These are phyloP conservation scores for Dermatophagoides farinae DNA, from an alignment of 1,140 invertebrate species.

Conservation along the genomic window DNA sequence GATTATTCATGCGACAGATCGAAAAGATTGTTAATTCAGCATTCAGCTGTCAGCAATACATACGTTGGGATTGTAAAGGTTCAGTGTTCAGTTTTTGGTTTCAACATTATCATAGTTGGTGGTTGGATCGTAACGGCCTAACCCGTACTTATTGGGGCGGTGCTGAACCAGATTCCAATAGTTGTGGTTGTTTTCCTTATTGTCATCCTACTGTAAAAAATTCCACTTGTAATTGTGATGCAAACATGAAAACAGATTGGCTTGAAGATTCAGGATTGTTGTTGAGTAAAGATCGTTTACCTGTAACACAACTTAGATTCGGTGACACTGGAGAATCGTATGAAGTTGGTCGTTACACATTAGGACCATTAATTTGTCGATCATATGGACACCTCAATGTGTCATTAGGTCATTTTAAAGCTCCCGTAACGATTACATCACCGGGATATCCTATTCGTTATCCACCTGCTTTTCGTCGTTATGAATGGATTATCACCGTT, in stretches of 20 bases:
- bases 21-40: conserved; percentile 17
- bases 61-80: conserved; percentile 20
- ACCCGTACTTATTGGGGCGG: conserved; percentile 21
- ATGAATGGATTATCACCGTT: conserved; percentile 19
- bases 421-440: conserved; percentile 16
- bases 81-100: conserved; percentile 21
- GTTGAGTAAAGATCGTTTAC: conserved; percentile 17
- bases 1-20: conserved; percentile 10
- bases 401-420: conserved; percentile 11
- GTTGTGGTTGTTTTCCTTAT: conserved; percentile 21
- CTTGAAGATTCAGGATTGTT: conserved; percentile 19
- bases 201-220: conserved; percentile 17
- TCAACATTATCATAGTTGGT: conserved; percentile 18
- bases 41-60: conserved; percentile 21
- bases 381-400: conserved; percentile 15
- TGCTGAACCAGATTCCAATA: conserved; percentile 20
- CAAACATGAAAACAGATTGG: conserved; percentile 19
- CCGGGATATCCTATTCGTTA: conserved; percentile 16
- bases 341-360: conserved; percentile 19
- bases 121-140: conserved; percentile 20
- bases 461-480: conserved; percentile 19
- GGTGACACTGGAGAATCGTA: conserved; percentile 20
- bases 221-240: conserved; percentile 21
- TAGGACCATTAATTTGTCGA: conserved; percentile 20
- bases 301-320: conserved; percentile 20